Base-by-base conservation (phyloP, 2,113 vertebrate genomes). In the Oenanthe melanoleuca region DNA sequence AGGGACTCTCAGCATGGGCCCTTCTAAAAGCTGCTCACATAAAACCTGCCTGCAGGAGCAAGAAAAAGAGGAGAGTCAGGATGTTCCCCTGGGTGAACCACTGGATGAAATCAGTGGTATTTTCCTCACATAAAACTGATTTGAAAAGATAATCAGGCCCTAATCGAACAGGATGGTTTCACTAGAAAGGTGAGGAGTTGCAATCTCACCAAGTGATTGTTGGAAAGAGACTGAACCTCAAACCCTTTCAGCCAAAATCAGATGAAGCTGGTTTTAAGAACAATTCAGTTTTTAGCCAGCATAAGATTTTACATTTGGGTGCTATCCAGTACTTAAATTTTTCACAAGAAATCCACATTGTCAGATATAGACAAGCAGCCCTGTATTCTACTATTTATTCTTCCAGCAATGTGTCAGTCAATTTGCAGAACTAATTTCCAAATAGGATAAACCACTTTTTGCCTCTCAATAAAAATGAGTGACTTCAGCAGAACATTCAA, bases 361-460 rank as follows among this genome's bases (percentile, higher is more conserved):
- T 87, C 86, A 55, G 75, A 92, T 84, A 92, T 5, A 95, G 93
- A 94, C 64, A 95, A 96, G 86, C 47, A 89, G 67, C 2, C 0
- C 8, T 69, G 4, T 84, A 61, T 57, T 79, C 59, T 90, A 93
- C 65, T 89, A 52, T 92, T 97, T 90, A 67, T 77, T 96, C 67
- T 95, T 72, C 84, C 90, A 91, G 86, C 61, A 88, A 93, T 2
- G 6, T 92, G 88, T 96, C 97, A 96, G 91, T 96, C 96, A 95
- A 87, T 97, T 96, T 92, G 61, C 53, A 49, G 91, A 97, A 92
- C 94, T 97, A 96, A 97, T 97, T 97, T 96, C 81, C 78, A 97
- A 97, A 97, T 69, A 78, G 93, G 77, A 89, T 83, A 6, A 74
- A 97, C 97, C 15, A 29, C 93, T 93, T 96, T 82, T 96, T 97